Evolutionary conservation across 2,888 invertebrate species (phyloP).

Genomic region (Cheilosia vulpina): DNA sequence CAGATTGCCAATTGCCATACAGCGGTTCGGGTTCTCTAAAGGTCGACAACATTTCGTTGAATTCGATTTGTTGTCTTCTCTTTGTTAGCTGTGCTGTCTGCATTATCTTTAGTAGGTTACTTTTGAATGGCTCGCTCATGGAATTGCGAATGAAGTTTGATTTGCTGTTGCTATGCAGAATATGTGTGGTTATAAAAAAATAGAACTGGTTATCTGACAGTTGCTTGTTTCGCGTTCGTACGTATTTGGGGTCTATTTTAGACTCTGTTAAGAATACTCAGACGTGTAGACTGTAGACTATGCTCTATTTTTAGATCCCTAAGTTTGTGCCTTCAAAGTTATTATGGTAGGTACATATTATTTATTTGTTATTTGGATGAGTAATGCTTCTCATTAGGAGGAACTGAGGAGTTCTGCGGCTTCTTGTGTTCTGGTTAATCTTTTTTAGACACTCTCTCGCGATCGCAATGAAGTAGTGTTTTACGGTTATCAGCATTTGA

Average conservation of each 20-base stretch:
- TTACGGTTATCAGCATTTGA: neutral
- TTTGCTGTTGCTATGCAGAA: constrained; percentile 26
- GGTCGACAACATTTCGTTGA: constrained; percentile 37
- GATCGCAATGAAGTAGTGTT: neutral
- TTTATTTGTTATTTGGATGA: neutral
- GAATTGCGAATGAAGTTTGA: constrained; percentile 1
- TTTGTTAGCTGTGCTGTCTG: constrained; percentile 8
- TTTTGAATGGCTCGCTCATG: constrained; percentile 6
- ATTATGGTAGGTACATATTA: no score
- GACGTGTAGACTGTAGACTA: neutral
- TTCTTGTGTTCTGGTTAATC: neutral
- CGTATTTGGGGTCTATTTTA: neutral
- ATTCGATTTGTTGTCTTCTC: constrained; percentile 24
- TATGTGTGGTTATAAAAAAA: neutral
- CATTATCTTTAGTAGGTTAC: constrained; percentile 20
- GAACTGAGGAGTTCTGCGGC: neutral
- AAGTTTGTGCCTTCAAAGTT: neutral
- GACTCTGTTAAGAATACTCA: neutral
- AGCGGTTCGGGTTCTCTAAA: neutral
- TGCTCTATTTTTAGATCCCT: constrained; percentile 4
- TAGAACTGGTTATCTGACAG: neutral
- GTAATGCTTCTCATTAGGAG: neutral
- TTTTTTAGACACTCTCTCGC: neutral
- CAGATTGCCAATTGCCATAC: neutral
- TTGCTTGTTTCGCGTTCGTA: constrained; percentile 1